Evolutionary conservation across 2,888 invertebrate genomes (phyloP), one percentile per base, ranked within the genome.

Genomic region (Paralinhomoeus sp.): DNA sequence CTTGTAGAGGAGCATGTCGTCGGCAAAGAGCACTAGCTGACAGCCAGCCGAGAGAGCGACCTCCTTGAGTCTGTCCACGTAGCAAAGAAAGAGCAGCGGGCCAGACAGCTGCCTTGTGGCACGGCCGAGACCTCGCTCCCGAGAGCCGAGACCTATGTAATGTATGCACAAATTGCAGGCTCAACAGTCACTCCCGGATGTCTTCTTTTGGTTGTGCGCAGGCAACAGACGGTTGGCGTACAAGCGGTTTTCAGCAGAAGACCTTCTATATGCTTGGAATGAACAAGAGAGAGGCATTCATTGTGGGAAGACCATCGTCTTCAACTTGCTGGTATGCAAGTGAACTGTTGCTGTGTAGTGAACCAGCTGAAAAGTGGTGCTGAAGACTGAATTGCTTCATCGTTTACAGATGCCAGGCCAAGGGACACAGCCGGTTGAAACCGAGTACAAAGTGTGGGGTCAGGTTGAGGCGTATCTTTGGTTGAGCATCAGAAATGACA

Each of bases 121-220:
- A n/a, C n/a, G n/a, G n/a, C n/a, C n/a, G n/a, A n/a, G n/a, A n/a
- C n/a, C n/a, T n/a, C n/a, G n/a, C n/a, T n/a, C n/a, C n/a, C n/a
- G n/a, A n/a, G n/a, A n/a, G n/a, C n/a, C n/a, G n/a, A n/a, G n/a
- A n/a, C n/a, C n/a, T n/a, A n/a, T n/a, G n/a, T n/a, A n/a, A n/a
- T n/a, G n/a, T n/a, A n/a, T n/a, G n/a, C n/a, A n/a, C n/a, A n/a
- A n/a, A n/a, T n/a, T n/a, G n/a, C 24, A 42, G 42, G 36, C 24
- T 17, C 42, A 42, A 36, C 37, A 42, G n/a, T 15, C n/a, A 5
- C 5, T 42, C 3, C 42, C 42, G 1, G 84, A 85, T 59, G 71
- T 84, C 23, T 83, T 84, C 54, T 67, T 85, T 22, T 85, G 84
- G 84, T 71, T 83, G 61, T 74, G 84, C 45, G 77, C 78, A 57